Conservation (phyloP, 2,888 invertebrate species). For the Acrobasis repandana region DNA sequence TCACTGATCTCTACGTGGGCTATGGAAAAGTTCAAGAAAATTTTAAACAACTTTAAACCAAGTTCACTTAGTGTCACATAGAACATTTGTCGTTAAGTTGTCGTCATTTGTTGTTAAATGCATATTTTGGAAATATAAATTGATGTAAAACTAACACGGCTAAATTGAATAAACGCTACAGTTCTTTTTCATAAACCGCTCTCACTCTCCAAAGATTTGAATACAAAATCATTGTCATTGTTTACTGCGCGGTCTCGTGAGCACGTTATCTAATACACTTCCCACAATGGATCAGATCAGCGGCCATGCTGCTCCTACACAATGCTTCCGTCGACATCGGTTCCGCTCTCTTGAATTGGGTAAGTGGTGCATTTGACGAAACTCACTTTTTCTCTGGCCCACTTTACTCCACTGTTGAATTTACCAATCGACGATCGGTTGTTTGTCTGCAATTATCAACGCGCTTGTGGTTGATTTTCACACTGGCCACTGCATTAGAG, state of each 20-base stretch:
- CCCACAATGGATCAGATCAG: constrained; percentile 66
- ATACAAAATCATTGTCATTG: constrained; percentile 66
- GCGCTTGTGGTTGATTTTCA: constrained; percentile 65
- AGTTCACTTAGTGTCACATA: not conserved
- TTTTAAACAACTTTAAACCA: constrained; percentile 26
- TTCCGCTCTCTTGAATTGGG: constrained; percentile 80
- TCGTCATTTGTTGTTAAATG: too few relatives aligned
- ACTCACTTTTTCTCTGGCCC: constrained; percentile 75
- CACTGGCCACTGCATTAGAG: constrained; percentile 59
- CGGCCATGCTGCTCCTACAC: constrained; percentile 56
- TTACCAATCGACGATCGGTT: constrained; percentile 57
- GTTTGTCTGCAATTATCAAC: constrained; percentile 67
- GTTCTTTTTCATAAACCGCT: constrained; percentile 45
- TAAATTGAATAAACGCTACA: constrained; percentile 25
- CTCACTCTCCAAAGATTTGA: constrained; percentile 60
- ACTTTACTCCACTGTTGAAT: constrained; percentile 56
- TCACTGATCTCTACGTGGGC: constrained; percentile 60
- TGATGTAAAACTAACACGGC: not conserved
- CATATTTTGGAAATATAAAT: too few relatives aligned
- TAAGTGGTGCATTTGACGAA: constrained; percentile 79
- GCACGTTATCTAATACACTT: constrained; percentile 72
- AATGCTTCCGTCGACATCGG: constrained; percentile 71
- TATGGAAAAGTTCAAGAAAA: constrained; percentile 45
- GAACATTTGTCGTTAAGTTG: not conserved
- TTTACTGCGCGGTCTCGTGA: constrained; percentile 64